Evolutionary conservation across 1,140 invertebrate genomes (phyloP).

Genomic region (Lamellibrachia luymesi): DNA sequence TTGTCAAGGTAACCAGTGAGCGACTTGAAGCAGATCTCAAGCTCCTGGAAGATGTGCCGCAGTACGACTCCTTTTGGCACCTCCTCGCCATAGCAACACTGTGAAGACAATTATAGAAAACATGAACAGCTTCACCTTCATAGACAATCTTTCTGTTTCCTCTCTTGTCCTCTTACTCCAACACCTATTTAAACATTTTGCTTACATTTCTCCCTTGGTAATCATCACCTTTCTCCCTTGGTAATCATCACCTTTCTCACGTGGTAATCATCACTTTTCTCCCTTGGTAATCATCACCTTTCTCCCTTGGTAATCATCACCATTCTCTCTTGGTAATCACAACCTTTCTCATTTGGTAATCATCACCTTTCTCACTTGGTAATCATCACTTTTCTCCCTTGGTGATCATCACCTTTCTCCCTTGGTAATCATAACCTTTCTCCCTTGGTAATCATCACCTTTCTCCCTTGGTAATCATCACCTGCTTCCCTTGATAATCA

Average conservation of each 20-base stretch:
- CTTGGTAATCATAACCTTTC: too few species aligned
- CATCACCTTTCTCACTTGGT: background rate
- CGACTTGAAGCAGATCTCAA: conserved; percentile 57
- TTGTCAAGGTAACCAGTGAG: conserved; percentile 53
- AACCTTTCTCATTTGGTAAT: too few species aligned
- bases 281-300: too few species aligned
- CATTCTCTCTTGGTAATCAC: too few species aligned
- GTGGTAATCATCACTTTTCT: too few species aligned
- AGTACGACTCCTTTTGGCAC: conserved; percentile 52
- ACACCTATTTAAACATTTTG: background rate
- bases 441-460: too few species aligned
- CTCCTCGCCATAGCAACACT: conserved; percentile 56
- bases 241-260: too few species aligned
- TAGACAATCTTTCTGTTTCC: background rate
- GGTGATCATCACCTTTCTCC: too few species aligned
- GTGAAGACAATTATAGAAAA: background rate
- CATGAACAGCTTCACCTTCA: background rate
- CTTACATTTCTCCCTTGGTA: background rate
- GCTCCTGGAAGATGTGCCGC: conserved; percentile 53
- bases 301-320: too few species aligned
- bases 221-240: background rate
- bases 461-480: too few species aligned
- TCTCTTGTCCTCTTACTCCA: background rate
- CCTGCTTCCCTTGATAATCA: too few species aligned
- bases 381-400: background rate